Percentiles rank a stretch among this genome's conserved stretches.
Conservation (phyloP, 2,888 invertebrate species). For the Calephelis perditalis region DNA sequence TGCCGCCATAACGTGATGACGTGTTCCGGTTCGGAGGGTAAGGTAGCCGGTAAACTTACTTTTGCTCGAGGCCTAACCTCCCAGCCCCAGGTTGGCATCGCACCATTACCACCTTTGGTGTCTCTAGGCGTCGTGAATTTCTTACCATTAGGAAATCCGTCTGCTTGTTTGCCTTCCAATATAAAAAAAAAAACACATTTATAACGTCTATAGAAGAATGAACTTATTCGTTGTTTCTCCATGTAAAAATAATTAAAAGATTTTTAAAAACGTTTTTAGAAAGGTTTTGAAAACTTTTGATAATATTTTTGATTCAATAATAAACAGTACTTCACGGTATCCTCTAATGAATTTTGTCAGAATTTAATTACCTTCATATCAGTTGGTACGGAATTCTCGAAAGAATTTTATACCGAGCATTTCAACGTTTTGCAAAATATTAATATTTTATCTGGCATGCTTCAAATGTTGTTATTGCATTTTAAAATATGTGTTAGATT, state of each 20-base stretch:
- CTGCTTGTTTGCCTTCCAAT: no score
- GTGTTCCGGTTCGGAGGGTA: no score
- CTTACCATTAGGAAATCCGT: no score
- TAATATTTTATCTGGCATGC: slow-evolving; percentile 11
- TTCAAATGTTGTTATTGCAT: slow-evolving; percentile 2
- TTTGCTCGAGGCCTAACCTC: no score
- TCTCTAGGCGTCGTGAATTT: no score
- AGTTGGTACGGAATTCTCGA: slow-evolving; percentile 28
- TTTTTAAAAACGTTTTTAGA: neutral
- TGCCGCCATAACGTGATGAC: no score
- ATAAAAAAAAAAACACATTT: no score
- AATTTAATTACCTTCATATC: slow-evolving; percentile 38
- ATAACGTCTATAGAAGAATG: no score
- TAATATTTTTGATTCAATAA: neutral
- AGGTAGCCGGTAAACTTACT: no score
- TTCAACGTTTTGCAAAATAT: slow-evolving; percentile 5
- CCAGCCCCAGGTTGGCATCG: no score
- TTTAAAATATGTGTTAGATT: neutral
- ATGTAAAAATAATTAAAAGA: neutral
- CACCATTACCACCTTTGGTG: no score
- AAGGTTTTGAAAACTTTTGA: neutral
- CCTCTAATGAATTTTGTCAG: slow-evolving; percentile 29
- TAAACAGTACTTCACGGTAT: slow-evolving; percentile 17
- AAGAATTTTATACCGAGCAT: slow-evolving; percentile 32
- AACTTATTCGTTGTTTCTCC: no score